These are phyloP conservation scores for Rhadina sibilatrix DNA, from an alignment of 2,113 vertebrate genomes.

Conservation along the genomic window DNA sequence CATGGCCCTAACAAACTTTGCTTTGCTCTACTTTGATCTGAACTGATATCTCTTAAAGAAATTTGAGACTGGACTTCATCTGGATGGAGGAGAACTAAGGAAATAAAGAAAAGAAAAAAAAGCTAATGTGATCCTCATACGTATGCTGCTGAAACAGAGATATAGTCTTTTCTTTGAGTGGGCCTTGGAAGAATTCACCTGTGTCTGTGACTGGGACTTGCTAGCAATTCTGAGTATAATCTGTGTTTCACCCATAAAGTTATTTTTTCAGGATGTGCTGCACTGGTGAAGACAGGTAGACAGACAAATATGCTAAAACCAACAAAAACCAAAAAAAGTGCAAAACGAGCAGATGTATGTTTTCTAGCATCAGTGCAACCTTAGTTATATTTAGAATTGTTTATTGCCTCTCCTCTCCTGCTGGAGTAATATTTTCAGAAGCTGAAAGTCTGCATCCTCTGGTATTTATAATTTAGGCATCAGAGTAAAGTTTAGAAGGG, in stretches of 20 bases:
- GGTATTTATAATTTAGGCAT: background rate
- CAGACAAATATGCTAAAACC: background rate
- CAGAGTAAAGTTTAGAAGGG: background rate
- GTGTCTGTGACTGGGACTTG: background rate
- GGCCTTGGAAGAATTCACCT: background rate
- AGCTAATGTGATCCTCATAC: background rate
- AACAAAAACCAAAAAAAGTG: background rate
- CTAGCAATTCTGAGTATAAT: background rate
- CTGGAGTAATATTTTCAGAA: background rate
- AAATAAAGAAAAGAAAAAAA: background rate
- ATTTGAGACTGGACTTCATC: background rate
- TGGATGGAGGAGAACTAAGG: background rate
- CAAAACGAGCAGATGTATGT: background rate
- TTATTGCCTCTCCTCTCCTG: background rate
- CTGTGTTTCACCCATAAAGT: background rate
- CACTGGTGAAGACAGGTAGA: background rate
- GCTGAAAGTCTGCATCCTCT: background rate
- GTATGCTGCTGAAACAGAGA: background rate
- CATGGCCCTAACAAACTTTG: background rate
- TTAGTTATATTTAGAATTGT: background rate
- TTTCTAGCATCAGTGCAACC: background rate
- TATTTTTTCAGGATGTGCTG: background rate
- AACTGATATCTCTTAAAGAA: background rate
- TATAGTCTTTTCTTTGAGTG: background rate
- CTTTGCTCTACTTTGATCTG: background rate